phyloP scores from a whole-genome alignment of 2,797 vertebrate genomes.

The Protonibea diacanthus region DNA sequence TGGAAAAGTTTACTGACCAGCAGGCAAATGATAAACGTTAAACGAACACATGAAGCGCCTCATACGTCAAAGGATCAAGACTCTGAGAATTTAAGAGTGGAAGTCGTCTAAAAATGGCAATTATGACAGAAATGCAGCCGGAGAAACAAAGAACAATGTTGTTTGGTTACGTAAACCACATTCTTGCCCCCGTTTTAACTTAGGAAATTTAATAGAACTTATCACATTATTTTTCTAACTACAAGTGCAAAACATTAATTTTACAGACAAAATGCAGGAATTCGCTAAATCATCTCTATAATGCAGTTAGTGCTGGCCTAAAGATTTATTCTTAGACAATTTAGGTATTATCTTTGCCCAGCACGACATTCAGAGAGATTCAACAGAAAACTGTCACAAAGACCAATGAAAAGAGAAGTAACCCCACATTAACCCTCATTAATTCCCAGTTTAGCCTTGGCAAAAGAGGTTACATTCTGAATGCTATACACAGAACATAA shows the following conservation, averaged over 20 bases:
- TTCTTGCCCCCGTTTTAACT: neutral
- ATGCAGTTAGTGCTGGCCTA: neutral
- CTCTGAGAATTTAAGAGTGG: neutral
- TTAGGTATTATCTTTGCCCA: neutral
- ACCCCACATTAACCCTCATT: slow-evolving; percentile 6
- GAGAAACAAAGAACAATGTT: neutral
- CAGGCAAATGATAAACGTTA: slow-evolving; percentile 3
- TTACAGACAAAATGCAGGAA: neutral
- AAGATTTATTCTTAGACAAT: neutral
- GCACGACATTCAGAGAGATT: neutral
- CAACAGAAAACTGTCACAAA: slow-evolving; percentile 1
- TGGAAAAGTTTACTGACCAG: neutral
- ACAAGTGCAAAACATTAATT: neutral
- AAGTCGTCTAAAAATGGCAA: neutral
- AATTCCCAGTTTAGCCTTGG: slow-evolving; percentile 21
- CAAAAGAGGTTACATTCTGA: slow-evolving; percentile 17
- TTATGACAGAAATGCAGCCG: slow-evolving; percentile 5
- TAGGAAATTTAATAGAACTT: neutral
- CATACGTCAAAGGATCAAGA: neutral
- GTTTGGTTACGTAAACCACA: neutral
- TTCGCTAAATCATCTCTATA: slow-evolving; percentile 5
- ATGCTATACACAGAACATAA: neutral
- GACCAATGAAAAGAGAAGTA: slow-evolving; percentile 10
- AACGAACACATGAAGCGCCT: neutral
- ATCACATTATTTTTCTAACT: neutral